A percentile compares a stretch with the other conserved stretches of the same genome.
These are phyloP conservation scores for Aspiorhynchus laticeps DNA, from an alignment of 2,113 vertebrate genomes.

Conservation along the genomic window DNA sequence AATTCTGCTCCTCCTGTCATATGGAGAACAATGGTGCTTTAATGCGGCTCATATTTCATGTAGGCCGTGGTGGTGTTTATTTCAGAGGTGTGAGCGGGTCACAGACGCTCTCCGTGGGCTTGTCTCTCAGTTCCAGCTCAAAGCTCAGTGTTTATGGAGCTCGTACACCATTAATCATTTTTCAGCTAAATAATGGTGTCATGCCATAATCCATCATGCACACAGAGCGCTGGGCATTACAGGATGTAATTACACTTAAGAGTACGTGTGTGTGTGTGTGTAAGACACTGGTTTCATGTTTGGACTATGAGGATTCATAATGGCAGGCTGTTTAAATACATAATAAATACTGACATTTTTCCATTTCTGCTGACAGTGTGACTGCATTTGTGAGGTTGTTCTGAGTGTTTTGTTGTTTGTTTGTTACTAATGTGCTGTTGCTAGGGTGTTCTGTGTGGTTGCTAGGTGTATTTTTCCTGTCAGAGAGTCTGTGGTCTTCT, in stretches of 20 bases:
- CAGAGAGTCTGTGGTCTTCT: neutral
- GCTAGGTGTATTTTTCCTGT: neutral
- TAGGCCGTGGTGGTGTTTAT: conserved; percentile 11
- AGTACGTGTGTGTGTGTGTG: neutral
- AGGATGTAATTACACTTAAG: conserved; percentile 24
- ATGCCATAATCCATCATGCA: conserved; percentile 7
- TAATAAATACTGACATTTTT: neutral
- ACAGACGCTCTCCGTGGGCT: neutral
- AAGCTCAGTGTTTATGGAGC: conserved; percentile 13
- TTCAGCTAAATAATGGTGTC: conserved; percentile 30
- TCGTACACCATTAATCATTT: conserved; percentile 28
- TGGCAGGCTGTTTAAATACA: neutral
- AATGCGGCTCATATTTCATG: conserved; percentile 17
- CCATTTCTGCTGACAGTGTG: neutral
- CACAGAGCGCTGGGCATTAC: conserved; percentile 7
- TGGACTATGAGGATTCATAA: neutral
- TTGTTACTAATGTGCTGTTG: neutral
- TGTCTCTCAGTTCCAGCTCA: conserved; percentile 5
- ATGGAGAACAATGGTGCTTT: conserved; percentile 7
- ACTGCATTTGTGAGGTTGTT: neutral
- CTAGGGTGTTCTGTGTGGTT: neutral
- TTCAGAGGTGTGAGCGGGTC: conserved; percentile 22
- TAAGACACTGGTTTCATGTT: neutral
- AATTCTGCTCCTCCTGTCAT: conserved; percentile 9
- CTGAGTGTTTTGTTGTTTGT: neutral